Base-by-base conservation (phyloP, 2,888 invertebrate genomes). In the Lasioglossum calceatum region DNA sequence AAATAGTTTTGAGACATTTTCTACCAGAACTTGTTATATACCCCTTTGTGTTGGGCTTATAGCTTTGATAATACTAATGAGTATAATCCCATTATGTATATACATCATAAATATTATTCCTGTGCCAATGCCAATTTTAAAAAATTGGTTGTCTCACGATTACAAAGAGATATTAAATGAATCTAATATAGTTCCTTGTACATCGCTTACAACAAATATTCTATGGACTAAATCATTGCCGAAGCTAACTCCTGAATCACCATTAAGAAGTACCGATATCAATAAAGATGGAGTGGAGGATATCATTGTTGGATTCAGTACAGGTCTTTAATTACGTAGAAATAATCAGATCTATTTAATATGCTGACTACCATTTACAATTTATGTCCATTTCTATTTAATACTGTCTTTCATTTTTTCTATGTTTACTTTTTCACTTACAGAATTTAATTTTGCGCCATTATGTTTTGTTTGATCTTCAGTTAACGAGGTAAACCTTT, bases 261-360 rank as follows among this genome's bases (percentile, higher is more conserved):
- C 98, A 0, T 95, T 98, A 87, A 96, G 97, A 89, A 96, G 97
- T 85, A 96, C 97, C 42, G 98, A 98, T 94, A 96, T 98, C 1
- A 97, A 98, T 95, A 95, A 96, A 4, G 98, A 98, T 95, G 96
- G 96, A 32, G 94, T 97, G 16, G 96, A 97, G 77, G 98, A 98
- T 95, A 96, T 98, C 42, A 96, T 98, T 80, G 96, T 98, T 87
- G 98, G 98, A 86, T 98, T 97, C 95, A 97, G 97, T 79, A 97
- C 98, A 94, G 97, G 97, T 97, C 94, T 88, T 61, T 81, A 77
- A 85, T 47, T 70, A 16, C 50, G 39, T 58, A 61, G 19, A 80
- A 71, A 85, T 58, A 67, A 58, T 47, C 67, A 36, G 80, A 54
- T 58, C 10, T 77, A 67, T n/a, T 44, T 79, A 75, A 10, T 42